Base-by-base conservation (phyloP, 2,113 vertebrate genomes). In the Chamaetylas fuelleborni region DNA sequence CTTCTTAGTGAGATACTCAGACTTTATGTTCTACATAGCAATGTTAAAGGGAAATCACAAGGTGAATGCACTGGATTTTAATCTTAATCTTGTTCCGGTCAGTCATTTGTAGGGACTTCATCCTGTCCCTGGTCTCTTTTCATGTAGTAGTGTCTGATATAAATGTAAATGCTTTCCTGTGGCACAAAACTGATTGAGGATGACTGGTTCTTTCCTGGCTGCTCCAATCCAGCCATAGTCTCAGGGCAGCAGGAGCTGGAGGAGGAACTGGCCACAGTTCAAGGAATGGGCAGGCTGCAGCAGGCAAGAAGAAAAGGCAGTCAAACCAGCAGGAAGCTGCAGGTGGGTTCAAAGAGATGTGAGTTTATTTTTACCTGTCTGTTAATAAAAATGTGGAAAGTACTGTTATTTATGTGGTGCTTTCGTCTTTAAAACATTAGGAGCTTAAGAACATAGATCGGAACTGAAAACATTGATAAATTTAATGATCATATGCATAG, bases 151-250 rank as follows among this genome's bases (percentile, higher is more conserved):
- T 94, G 73, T 96, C 96, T 97, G 94, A 97, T 97, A 91, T 97
- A 91, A 94, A 92, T 96, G 94, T 96, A 94, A 95, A 84, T 97
- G 95, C 94, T 98, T 97, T 97, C 99, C 98, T 99, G 99, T 99
- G 99, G 99, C 99, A 99, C 99, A 99, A 99, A 99, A 99, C 99
- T 99, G 99, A 99, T 99, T 98, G 99, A 99, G 99, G 99, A 99
- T 99, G 99, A 99, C 99, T 99, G 99, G 99, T 99, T 99, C 98
- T 99, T 99, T 99, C 99, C 99, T 98, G 98, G 99, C 99, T 99
- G 98, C 99, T 99, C 99, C 97, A 98, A 99, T 99, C 98, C 99
- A 99, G 99, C 98, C 96, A 97, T 99, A 97, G 98, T 98, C 98
- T 98, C 98, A 97, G 98, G 98, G 98, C 98, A 99, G 98, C 98